Evolutionary conservation across 2,888 invertebrate species (phyloP), one percentile per base, ranked within the genome.

Genomic region (Tipula vernalis): DNA sequence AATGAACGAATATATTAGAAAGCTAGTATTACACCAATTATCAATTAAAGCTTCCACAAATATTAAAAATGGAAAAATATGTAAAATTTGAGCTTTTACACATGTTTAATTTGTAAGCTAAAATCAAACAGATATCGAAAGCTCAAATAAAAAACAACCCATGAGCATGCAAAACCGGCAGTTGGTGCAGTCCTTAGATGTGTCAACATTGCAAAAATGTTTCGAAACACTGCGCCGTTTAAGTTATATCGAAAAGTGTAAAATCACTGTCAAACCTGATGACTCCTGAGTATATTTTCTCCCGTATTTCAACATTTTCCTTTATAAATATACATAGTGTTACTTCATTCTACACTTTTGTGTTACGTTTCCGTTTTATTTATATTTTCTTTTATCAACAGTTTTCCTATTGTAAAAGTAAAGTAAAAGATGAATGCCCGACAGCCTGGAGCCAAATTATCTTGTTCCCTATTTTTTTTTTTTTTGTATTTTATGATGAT

Each of bases 361-460:
- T 71, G 71, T 71, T 71, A 71, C 71, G 71, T 71, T 71, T 71
- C 71, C 71, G 71, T 71, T 71, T 71, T 28, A 71, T 71, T 28
- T 71, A 71, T 28, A 71, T 71, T 71, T 71, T 71, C 71, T 71
- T 71, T 71, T 71, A 71, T 71, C 71, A 71, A 71, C 71, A 71
- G 71, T 71, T 71, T 71, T 71, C 71, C 71, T 71, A 71, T 71
- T 71, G 71, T 71, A 71, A 71, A 71, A 12, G 71, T 71, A 71
- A 71, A 51, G 51, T 51, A 51, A 51, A 51, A 71, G 71, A 71
- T 71, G 71, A 71, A 71, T 71, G 71, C 71, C 71, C 71, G 71
- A 71, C 71, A 71, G 71, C 71, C 71, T 71, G 71, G 71, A 71
- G 71, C 71, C 71, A 71, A 71, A 71, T 71, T 71, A 71, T 71